phyloP scores from a whole-genome alignment of 2,113 vertebrate species.

The Sterrhoptilus dennistouni region DNA sequence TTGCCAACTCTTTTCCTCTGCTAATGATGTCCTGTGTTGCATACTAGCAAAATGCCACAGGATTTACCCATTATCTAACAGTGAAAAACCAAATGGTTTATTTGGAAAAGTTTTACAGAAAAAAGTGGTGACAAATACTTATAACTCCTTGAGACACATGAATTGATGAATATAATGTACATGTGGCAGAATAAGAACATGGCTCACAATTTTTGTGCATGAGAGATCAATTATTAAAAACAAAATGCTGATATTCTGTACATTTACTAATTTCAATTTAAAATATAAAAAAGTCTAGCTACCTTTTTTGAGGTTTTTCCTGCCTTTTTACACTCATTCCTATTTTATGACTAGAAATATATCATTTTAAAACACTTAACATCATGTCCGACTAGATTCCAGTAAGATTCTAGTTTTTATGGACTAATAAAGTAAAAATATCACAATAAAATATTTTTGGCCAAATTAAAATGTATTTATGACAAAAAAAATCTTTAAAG shows the following conservation, averaged over 20 bases:
- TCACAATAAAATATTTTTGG: not conserved
- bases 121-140: not conserved
- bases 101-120: not conserved
- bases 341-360: not conserved
- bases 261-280: not conserved
- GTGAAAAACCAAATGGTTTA: not conserved
- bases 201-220: not conserved
- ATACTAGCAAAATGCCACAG: not conserved
- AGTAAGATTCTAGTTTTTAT: not conserved
- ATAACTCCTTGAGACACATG: not conserved
- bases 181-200: not conserved
- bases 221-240: not conserved
- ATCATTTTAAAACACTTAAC: not conserved
- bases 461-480: not conserved
- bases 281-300: not conserved
- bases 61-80: not conserved
- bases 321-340: not conserved
- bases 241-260: not conserved
- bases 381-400: not conserved
- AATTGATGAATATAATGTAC: not conserved
- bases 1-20: slow-evolving; percentile 23
- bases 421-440: not conserved
- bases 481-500: not conserved
- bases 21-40: slow-evolving; percentile 25
- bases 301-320: not conserved